Conservation (phyloP, 2,797 vertebrate species). For the Sebastes steindachneri region DNA sequence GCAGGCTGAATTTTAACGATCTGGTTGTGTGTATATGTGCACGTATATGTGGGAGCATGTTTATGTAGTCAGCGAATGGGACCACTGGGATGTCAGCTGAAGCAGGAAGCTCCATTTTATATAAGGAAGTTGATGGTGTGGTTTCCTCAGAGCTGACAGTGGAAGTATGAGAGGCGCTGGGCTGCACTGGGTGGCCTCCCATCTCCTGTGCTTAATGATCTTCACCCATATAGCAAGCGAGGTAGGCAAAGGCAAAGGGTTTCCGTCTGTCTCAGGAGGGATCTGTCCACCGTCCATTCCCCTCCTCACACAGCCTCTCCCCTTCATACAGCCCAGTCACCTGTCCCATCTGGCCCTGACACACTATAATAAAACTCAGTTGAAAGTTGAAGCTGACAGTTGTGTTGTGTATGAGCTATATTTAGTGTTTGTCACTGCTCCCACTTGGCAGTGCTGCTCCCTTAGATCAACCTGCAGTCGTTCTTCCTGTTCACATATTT, state of each 20-base stretch:
- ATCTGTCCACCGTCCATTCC: conserved; percentile 24
- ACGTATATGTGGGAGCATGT: not conserved
- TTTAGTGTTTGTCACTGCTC: conserved; percentile 10
- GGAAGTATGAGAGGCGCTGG: conserved; percentile 15
- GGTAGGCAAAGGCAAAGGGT: conserved; percentile 14
- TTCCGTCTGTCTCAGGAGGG: conserved; percentile 33
- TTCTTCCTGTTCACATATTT: conserved; percentile 43
- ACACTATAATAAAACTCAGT: conserved; percentile 42
- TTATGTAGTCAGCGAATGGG: not conserved
- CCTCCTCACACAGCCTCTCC: not conserved
- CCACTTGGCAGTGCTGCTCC: not conserved
- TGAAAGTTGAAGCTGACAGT: conserved; percentile 15
- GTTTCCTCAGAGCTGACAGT: conserved; percentile 39
- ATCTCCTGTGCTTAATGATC: conserved; percentile 70
- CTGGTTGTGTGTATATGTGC: not conserved
- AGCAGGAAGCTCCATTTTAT: conserved; percentile 60
- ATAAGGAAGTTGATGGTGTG: conserved; percentile 51
- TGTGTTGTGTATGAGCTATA: not conserved
- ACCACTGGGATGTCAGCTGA: conserved; percentile 33
- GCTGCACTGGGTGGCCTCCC: conserved; percentile 43
- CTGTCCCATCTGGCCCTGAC: conserved; percentile 69
- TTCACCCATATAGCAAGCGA: conserved; percentile 30
- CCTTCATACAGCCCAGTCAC: conserved; percentile 31
- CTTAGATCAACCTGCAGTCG: not conserved
- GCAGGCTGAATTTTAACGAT: conserved; percentile 8